Base-by-base conservation (phyloP, 2,888 invertebrate genomes). In the Gordius sp. region DNA sequence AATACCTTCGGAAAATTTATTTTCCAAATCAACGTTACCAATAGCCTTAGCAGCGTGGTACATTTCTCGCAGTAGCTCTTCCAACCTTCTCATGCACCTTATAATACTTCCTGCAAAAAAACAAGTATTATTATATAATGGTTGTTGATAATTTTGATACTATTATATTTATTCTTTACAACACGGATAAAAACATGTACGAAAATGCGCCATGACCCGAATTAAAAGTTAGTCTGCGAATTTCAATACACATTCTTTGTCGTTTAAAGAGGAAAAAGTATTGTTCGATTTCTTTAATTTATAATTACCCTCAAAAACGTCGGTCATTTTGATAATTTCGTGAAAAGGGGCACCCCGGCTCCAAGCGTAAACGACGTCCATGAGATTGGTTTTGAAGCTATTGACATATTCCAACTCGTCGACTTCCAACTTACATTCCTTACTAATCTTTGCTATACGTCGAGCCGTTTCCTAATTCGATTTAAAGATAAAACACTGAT, bases 331-430 rank as follows among this genome's bases (percentile, higher is more conserved):
- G 72, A 89, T 87, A 59, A 99, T 78, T 67, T 85, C 79, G 61
- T 81, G 73, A 71, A 99, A 99, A 26, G 78, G 75, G 24, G 82
- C 78, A 4, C 97, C 97, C 65, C 83, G 83, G 64, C 85, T 81
- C 97, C 97, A 99, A 1, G 83, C 77, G 64, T 81, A 78, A 28
- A 97, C 87, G 1, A 97, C 82, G 68, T 93, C 91, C 91, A 97
- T 97, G 58, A 99, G 75, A 66, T 79, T 84, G 2, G 87, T 86
- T 66, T 82, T 83, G 68, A 97, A 93, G 66, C 78, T 79, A 62
- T 82, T 79, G 2, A 91, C 82, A 68, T 97, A 97, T 0, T 72
- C 71, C 61, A 87, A 85, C 67, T 86, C 87, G 62, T 87, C 82
- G 16, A 91, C 60, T 33, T 69, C 68, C 23, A 75, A 63, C 63